Conservation (phyloP, 1,140 invertebrate species). For the Diuraphis noxia region DNA sequence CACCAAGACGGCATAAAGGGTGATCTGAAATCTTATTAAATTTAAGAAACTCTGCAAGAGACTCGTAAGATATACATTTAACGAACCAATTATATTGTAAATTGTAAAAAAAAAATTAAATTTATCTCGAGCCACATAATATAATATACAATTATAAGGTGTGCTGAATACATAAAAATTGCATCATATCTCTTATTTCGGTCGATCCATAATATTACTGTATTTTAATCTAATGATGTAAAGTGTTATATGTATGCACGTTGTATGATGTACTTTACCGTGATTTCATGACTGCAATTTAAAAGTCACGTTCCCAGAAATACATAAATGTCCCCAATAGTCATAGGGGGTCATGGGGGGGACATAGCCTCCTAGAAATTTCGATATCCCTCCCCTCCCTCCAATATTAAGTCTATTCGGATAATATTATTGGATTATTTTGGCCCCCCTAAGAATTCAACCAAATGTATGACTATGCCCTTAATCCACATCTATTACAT, state of each 20-base stretch:
- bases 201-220: neutral
- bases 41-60: neutral
- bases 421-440: too few relatives aligned
- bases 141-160: neutral
- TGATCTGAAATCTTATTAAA: neutral
- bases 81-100: neutral
- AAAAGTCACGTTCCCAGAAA: neutral
- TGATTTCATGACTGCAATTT: neutral
- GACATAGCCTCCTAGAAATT: too few relatives aligned
- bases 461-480: too few relatives aligned
- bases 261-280: neutral
- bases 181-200: neutral
- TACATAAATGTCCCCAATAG: neutral
- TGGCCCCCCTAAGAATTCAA: too few relatives aligned
- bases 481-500: neutral
- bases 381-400: too few relatives aligned
- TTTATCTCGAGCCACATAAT: neutral
- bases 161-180: neutral
- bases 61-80: too few relatives aligned
- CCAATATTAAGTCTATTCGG: too few relatives aligned
- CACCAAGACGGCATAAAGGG: neutral
- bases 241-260: neutral
- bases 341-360: too few relatives aligned
- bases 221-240: neutral
- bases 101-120: neutral